Evolutionary conservation across 1,140 invertebrate species (phyloP).

Genomic region (Caerostris darwini): DNA sequence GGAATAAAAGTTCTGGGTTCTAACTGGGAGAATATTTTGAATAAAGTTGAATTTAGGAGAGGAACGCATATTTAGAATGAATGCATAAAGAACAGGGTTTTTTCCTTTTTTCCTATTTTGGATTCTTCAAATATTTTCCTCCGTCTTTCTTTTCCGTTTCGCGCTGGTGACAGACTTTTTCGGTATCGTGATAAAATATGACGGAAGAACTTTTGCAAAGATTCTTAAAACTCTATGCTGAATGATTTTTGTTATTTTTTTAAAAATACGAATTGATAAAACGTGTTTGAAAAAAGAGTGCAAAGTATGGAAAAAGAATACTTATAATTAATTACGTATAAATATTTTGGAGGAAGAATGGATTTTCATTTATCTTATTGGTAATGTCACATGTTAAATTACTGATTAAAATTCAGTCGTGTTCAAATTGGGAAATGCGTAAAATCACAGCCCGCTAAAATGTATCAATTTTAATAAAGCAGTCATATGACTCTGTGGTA

Average conservation of each 20-base stretch:
- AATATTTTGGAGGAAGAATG: background rate
- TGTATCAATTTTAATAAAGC: too few relatives aligned
- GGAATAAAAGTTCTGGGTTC: constrained; percentile 17
- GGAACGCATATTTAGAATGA: constrained; percentile 42
- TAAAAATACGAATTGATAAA: background rate
- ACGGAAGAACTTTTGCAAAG: background rate
- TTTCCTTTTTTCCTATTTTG: background rate
- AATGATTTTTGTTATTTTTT: background rate
- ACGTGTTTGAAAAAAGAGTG: too few relatives aligned
- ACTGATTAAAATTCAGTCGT: too few relatives aligned
- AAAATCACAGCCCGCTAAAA: too few relatives aligned
- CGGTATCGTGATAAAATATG: background rate
- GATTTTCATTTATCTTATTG: background rate
- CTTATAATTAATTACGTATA: too few relatives aligned
- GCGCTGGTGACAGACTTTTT: background rate
- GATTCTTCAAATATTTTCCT: background rate
- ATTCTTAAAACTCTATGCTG: background rate
- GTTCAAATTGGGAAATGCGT: too few relatives aligned
- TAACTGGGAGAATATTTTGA: constrained; percentile 53
- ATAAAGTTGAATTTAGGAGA: constrained; percentile 51
- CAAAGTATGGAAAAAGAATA: too few relatives aligned
- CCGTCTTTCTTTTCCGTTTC: background rate
- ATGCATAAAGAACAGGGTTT: constrained; percentile 34
- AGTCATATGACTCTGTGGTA: too few relatives aligned
- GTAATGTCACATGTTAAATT: background rate